Base-by-base conservation (phyloP, 2,888 invertebrate genomes). In the Scotopteryx bipunctaria region DNA sequence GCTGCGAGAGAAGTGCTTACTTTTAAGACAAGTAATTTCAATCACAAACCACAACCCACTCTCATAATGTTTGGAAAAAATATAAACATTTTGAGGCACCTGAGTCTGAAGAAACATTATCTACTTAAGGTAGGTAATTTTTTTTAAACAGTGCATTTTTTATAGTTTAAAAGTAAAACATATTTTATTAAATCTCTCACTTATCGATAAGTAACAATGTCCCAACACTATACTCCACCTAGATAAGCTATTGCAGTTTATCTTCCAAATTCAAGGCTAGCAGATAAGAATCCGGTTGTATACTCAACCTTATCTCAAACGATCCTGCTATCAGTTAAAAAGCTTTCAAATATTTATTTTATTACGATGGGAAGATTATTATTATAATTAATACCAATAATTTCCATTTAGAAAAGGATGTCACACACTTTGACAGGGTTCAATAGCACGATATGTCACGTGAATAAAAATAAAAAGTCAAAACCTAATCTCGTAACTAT, bases 261-360 rank as follows among this genome's bases (percentile, higher is more conserved):
- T 44, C 27, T 44, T 29, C 19, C 1, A 43, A 51, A 40, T 40
- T 40, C 44, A 51, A 44, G 50, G 50, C 29, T 47, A 5, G 3
- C 8, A 38, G 50, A 44, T 51, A 44, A 40, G 33, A 35, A 42
- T 37, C 42, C 36, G 42, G 42, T 42, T 47, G 31, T 13, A 33
- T 25, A 33, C 32, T 17, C 33, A 41, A 33, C 9, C 19, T 47
- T 47, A 47, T 47, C 47, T 47, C 25, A 48, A 41, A 48, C 19
- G 17, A 27, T 48, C 25, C 17, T 40, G 16, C 6, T 41, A 48
- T 41, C 41, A 27, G 19, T 36, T 19, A 31, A 13, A 41, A 41
- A 41, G 40, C 41, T 21, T 43, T 33, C 16, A 33, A 33, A 33
- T 32, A 9, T 33, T 11, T 21, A 17, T 15, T 29, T 23, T 17